phyloP scores from a whole-genome alignment of 30 jellyfish, hydroid and myxozoan species.

The Chironex yamaguchii region DNA sequence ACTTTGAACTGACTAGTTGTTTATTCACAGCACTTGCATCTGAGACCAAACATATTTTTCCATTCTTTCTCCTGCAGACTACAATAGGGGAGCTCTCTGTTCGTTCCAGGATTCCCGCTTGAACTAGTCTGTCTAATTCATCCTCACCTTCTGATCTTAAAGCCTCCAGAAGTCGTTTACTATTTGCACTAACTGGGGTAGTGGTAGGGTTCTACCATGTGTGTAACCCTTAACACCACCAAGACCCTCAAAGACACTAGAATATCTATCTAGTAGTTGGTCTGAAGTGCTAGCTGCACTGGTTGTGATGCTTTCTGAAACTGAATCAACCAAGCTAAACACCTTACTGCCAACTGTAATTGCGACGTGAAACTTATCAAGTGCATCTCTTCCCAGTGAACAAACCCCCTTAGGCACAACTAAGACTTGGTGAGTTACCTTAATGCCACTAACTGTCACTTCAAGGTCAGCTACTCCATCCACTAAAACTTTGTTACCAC shows the following conservation, averaged over 20 bases:
- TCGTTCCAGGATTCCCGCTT: background rate
- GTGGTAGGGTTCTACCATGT: background rate
- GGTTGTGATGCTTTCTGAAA: conserved; percentile 21
- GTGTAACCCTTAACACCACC: conserved; percentile 1
- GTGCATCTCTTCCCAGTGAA: background rate
- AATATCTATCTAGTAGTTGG: conserved; percentile 2
- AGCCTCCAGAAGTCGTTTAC: background rate
- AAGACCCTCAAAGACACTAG: background rate
- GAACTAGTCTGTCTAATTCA: background rate
- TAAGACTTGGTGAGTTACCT: background rate
- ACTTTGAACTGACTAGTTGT: background rate
- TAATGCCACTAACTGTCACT: background rate
- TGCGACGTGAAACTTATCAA: background rate
- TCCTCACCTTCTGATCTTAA: background rate
- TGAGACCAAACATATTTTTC: background rate
- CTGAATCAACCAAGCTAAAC: conserved; percentile 21
- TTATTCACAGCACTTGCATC: background rate
- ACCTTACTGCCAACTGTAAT: background rate
- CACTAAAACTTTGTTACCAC: background rate
- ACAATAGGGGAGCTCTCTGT: background rate
- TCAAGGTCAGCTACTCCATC: background rate
- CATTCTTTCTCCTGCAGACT: background rate
- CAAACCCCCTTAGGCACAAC: background rate
- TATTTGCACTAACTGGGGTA: background rate
- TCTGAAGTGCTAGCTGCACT: conserved; percentile 15